phyloP scores from a whole-genome alignment of 2,888 invertebrate genomes.

The Platypus cylindrus region DNA sequence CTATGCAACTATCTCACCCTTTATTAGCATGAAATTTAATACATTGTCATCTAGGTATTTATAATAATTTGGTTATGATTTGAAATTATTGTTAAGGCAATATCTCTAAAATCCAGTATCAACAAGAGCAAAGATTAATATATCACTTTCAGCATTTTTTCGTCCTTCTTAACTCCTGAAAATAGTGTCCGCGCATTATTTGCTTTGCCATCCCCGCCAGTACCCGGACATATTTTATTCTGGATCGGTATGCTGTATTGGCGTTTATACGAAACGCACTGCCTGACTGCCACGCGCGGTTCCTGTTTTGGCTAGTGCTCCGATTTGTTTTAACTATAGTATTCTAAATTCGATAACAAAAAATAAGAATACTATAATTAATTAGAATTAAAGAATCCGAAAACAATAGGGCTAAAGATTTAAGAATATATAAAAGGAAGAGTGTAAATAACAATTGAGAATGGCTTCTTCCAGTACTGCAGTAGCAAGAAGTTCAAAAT shows the following conservation, averaged over 20 bases:
- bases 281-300: slow-evolving; percentile 37
- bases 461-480: slow-evolving; percentile 28
- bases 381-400: too few species aligned
- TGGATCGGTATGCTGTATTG: slow-evolving; percentile 30
- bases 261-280: slow-evolving; percentile 48
- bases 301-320: slow-evolving; percentile 14
- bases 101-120: too few species aligned
- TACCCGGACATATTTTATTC: slow-evolving; percentile 27
- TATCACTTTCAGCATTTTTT: too few species aligned
- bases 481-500: slow-evolving; percentile 68
- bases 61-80: too few species aligned
- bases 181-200: slow-evolving; percentile 1
- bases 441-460: slow-evolving; percentile 24
- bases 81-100: too few species aligned
- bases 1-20: too few species aligned
- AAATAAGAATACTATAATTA: too few species aligned
- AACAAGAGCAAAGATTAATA: too few species aligned
- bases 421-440: slow-evolving; percentile 5
- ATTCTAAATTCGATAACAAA: too few species aligned
- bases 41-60: too few species aligned
- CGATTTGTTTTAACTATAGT: too few species aligned
- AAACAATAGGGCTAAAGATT: slow-evolving; percentile 5
- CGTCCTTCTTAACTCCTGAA: slow-evolving; percentile 27
- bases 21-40: too few species aligned
- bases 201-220: slow-evolving; percentile 19